Conservation (phyloP, 2,888 invertebrate genomes). For the Steinernema carpocapsae region DNA sequence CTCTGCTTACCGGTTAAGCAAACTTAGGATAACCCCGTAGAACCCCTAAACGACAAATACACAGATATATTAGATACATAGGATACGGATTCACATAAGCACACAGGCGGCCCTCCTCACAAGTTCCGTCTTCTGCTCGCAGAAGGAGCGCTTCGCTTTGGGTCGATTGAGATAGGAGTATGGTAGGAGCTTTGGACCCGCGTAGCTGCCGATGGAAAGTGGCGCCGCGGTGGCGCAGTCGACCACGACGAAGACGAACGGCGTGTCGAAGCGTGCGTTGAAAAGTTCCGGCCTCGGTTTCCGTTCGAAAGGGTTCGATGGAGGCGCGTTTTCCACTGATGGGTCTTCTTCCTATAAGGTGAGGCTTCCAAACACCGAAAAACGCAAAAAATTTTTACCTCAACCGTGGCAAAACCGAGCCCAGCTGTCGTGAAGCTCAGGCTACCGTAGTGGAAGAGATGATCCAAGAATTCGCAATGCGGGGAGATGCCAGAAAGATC, state of each 20-base stretch:
- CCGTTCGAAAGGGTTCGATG: neutral
- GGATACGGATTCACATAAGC: too few relatives aligned
- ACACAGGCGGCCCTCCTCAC: too few relatives aligned
- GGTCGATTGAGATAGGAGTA: constrained; percentile 75
- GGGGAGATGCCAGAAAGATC: neutral
- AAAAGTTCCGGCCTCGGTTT: neutral
- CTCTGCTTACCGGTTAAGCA: too few relatives aligned
- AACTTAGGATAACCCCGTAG: too few relatives aligned
- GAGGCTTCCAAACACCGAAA: too few relatives aligned
- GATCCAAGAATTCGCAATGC: neutral
- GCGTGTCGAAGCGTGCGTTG: constrained; percentile 3
- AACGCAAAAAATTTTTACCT: neutral
- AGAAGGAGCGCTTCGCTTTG: too few relatives aligned
- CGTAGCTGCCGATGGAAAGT: constrained; percentile 10
- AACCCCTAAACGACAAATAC: too few relatives aligned
- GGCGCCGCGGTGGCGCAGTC: neutral
- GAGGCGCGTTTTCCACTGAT: too few relatives aligned
- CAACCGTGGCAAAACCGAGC: neutral
- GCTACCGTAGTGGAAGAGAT: neutral
- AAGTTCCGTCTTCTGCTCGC: too few relatives aligned
- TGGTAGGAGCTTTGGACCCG: neutral
- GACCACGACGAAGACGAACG: constrained; percentile 12
- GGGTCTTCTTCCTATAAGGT: too few relatives aligned
- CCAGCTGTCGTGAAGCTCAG: neutral
- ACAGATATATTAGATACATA: too few relatives aligned